These are phyloP conservation scores for Plectus sambesii DNA, from an alignment of 1,140 invertebrate genomes.

Conservation along the genomic window DNA sequence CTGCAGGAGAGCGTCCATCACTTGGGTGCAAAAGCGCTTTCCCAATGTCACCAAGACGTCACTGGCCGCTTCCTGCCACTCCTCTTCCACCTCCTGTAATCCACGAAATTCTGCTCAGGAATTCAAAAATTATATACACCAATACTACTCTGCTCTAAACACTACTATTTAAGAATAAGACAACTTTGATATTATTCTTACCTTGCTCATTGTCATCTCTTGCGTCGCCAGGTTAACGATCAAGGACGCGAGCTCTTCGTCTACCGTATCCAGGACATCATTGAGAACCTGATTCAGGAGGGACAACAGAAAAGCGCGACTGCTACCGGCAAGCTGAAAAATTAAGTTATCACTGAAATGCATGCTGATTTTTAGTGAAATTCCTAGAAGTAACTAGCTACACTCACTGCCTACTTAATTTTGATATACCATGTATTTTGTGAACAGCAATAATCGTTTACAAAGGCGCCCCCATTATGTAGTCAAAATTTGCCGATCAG, in stretches of 20 bases:
- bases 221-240: conserved; percentile 45
- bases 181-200: too few relatives aligned
- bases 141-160: too few relatives aligned
- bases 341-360: too few relatives aligned
- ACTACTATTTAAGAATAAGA: too few relatives aligned
- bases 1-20: conserved; percentile 37
- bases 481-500: background rate
- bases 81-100: conserved; percentile 34
- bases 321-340: conserved; percentile 25
- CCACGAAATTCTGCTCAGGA: too few relatives aligned
- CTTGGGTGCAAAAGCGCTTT: conserved; percentile 36
- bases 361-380: too few relatives aligned
- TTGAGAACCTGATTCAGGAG: conserved; percentile 26
- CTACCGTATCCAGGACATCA: conserved; percentile 26
- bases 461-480: too few relatives aligned
- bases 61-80: conserved; percentile 37
- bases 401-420: too few relatives aligned
- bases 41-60: conserved; percentile 39
- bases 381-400: too few relatives aligned
- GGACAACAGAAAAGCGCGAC: conserved; percentile 29
- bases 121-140: too few relatives aligned
- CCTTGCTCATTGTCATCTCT: conserved; percentile 42
- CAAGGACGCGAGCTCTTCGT: conserved; percentile 38
- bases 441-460: too few relatives aligned
- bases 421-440: too few relatives aligned